Conservation (phyloP, 2,113 vertebrate species). For the Odocoileus hemionus region DNA sequence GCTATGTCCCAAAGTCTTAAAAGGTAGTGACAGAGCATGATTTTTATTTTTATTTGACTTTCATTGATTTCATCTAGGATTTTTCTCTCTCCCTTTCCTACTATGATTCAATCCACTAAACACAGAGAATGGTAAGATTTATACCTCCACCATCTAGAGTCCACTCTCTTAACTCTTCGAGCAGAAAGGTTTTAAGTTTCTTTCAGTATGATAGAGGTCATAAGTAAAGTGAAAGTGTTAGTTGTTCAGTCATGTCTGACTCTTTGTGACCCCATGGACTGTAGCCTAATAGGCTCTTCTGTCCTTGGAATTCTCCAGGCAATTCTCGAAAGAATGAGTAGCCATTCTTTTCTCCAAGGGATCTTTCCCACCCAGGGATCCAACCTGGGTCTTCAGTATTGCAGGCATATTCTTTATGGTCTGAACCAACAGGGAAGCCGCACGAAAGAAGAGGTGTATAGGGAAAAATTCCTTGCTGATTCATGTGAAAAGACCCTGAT, state of each 20-base stretch:
- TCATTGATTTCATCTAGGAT: not conserved
- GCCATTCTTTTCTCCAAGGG: not conserved
- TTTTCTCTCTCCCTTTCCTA: not conserved
- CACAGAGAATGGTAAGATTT: not conserved
- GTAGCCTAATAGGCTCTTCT: not conserved
- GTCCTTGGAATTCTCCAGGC: not conserved
- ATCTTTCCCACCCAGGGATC: not conserved
- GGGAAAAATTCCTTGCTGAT: not conserved
- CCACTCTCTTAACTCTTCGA: not conserved
- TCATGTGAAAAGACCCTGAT: not conserved
- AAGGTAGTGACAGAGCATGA: not conserved
- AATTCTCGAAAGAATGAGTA: not conserved
- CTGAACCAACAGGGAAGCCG: not conserved
- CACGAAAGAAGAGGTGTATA: accelerated
- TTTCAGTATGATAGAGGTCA: not conserved
- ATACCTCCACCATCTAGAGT: not conserved
- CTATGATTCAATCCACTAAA: not conserved
- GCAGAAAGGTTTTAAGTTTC: not conserved
- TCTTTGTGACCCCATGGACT: not conserved
- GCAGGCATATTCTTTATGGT: not conserved
- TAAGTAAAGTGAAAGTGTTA: not conserved
- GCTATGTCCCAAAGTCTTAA: not conserved
- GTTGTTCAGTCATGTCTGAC: not conserved
- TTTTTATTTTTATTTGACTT: not conserved
- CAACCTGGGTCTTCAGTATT: not conserved